phyloP scores from a whole-genome alignment of 1,140 invertebrate genomes.

The Dolichoris vasculosae region DNA sequence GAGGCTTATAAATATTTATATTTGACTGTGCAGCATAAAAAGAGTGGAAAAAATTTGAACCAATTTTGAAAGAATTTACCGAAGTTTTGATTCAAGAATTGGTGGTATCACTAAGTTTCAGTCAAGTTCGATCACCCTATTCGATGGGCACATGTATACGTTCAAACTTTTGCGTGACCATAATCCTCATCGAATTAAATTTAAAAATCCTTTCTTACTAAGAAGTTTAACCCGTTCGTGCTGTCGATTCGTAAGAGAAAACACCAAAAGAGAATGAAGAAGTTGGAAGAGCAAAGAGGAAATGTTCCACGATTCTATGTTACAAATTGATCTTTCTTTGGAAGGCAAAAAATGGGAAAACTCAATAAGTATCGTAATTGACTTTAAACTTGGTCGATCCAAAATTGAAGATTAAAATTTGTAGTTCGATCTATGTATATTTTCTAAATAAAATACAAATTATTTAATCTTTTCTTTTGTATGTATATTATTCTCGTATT shows the following conservation, averaged over 20 bases:
- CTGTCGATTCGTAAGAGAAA: constrained; percentile 8
- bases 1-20: too few species aligned
- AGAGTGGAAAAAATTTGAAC: constrained; percentile 15
- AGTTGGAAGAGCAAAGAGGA: neutral
- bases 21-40: too few species aligned
- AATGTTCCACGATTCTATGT: constrained; percentile 21
- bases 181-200: constrained; percentile 39
- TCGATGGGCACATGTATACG: too few species aligned
- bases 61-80: constrained; percentile 27
- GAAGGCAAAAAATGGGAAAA: neutral
- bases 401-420: constrained; percentile 27
- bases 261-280: neutral
- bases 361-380: constrained; percentile 21
- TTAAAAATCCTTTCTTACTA: neutral
- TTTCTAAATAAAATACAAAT: too few species aligned
- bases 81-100: constrained; percentile 11
- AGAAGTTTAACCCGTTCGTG: neutral
- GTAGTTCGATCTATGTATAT: neutral
- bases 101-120: neutral
- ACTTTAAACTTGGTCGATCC: constrained; percentile 11
- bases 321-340: constrained; percentile 9
- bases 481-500: too few species aligned
- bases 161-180: constrained; percentile 26
- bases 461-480: too few species aligned
- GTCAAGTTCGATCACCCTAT: neutral